Evolutionary conservation across 2,888 invertebrate species (phyloP).

Genomic region (Xestia sexstrigata): DNA sequence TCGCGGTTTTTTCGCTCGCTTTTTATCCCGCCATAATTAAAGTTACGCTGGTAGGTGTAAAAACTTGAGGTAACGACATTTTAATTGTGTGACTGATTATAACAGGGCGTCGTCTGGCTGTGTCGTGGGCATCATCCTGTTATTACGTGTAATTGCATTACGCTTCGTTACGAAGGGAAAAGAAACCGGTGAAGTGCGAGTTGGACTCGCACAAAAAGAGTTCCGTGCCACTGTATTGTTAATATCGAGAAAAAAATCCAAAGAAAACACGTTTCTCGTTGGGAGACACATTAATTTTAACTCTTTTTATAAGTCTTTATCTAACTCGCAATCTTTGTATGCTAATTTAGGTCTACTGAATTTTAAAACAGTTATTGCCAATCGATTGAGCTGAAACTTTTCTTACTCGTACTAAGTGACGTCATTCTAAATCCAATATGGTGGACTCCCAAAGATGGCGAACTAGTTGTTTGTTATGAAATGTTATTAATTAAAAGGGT

Average conservation of each 20-base stretch:
- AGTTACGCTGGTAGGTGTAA: slow-evolving; percentile 86
- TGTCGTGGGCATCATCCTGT: slow-evolving; percentile 89
- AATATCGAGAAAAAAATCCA: not conserved
- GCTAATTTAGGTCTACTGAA: no score
- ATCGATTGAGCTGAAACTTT: no score
- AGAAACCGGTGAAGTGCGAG: not conserved
- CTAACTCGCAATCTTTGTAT: no score
- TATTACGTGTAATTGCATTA: slow-evolving; percentile 90
- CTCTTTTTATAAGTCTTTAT: no score
- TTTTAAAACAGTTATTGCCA: no score
- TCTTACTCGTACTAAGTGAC: no score
- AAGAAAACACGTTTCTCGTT: not conserved
- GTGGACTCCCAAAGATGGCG: no score
- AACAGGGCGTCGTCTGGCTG: slow-evolving; percentile 81
- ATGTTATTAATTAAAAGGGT: no score
- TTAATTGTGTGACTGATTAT: slow-evolving; percentile 89
- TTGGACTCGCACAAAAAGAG: no score
- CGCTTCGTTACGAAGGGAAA: slow-evolving; percentile 89
- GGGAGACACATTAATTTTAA: not conserved
- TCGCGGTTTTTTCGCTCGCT: slow-evolving; percentile 74
- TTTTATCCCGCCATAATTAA: slow-evolving; percentile 85
- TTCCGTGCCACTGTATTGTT: not conserved
- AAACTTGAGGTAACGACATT: slow-evolving; percentile 88
- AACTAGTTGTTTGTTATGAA: no score
- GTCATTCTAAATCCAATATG: no score